These are phyloP conservation scores for Malurus melanocephalus DNA, from an alignment of 2,113 vertebrate genomes.

Conservation along the genomic window DNA sequence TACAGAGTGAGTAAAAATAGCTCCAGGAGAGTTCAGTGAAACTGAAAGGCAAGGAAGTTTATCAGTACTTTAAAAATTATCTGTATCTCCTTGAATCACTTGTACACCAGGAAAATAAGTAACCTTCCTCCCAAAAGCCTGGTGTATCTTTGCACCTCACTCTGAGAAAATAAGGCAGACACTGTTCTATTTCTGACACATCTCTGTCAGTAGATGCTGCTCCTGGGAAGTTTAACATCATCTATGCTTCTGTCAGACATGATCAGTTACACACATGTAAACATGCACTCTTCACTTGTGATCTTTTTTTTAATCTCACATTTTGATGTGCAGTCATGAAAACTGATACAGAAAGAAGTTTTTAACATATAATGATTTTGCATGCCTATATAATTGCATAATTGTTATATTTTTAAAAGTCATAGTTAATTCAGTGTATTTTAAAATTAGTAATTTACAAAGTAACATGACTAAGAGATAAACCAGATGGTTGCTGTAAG, in stretches of 20 bases:
- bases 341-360: neutral
- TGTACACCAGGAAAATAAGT: neutral
- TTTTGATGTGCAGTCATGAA: neutral
- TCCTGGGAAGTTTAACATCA: conserved; percentile 7
- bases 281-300: neutral
- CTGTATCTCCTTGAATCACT: neutral
- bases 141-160: neutral
- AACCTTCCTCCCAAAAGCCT: neutral
- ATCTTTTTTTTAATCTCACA: neutral
- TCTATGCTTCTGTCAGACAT: neutral
- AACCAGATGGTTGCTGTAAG: neutral
- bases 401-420: neutral
- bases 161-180: conserved; percentile 3
- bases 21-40: neutral
- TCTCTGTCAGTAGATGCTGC: neutral
- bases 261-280: neutral
- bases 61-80: neutral
- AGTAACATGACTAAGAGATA: neutral
- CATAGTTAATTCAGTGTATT: neutral
- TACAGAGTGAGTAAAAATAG: neutral
- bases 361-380: neutral
- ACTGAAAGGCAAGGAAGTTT: neutral
- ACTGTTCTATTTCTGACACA: neutral
- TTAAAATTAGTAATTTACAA: neutral
- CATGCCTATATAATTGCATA: neutral